A percentile compares a stretch with the other conserved stretches of the same genome.
Evolutionary conservation across 2,888 invertebrate genomes (phyloP).

Genomic region (Cotesia congregata): DNA sequence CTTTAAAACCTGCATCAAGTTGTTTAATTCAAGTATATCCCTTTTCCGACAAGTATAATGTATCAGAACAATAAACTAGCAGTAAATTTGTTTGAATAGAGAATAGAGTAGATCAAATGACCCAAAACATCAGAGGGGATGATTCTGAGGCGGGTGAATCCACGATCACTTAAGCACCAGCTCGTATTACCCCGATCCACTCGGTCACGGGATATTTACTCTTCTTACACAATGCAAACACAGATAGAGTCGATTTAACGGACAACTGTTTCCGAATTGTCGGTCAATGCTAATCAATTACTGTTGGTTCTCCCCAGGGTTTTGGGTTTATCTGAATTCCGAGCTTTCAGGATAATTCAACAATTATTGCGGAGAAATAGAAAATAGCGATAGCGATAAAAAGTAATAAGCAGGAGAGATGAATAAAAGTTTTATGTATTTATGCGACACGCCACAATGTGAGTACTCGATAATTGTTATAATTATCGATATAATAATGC

Average conservation of each 20-base stretch:
- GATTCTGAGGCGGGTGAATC: neutral
- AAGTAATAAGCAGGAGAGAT: neutral
- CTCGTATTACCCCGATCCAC: slow-evolving; percentile 50
- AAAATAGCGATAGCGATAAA: neutral
- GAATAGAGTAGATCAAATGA: neutral
- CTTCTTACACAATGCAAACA: slow-evolving; percentile 29
- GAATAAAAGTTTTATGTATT: neutral
- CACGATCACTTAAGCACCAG: slow-evolving; percentile 40
- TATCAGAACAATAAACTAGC: neutral
- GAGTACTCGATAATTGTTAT: slow-evolving; percentile 56
- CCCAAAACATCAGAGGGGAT: neutral
- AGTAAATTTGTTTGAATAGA: neutral
- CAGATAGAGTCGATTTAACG: slow-evolving; percentile 48
- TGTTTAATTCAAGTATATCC: too few relatives aligned
- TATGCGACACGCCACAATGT: neutral
- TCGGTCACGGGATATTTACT: slow-evolving; percentile 61
- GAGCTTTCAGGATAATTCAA: neutral
- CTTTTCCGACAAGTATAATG: neutral
- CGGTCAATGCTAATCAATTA: slow-evolving; percentile 17
- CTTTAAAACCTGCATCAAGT: too few relatives aligned
- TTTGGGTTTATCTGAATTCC: neutral
- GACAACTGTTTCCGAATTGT: slow-evolving; percentile 29
- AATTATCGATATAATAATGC: slow-evolving; percentile 48
- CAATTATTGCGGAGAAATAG: too few relatives aligned
- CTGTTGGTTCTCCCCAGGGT: neutral